Conservation (phyloP, 1,140 invertebrate species). For the Eumeta japonica region DNA sequence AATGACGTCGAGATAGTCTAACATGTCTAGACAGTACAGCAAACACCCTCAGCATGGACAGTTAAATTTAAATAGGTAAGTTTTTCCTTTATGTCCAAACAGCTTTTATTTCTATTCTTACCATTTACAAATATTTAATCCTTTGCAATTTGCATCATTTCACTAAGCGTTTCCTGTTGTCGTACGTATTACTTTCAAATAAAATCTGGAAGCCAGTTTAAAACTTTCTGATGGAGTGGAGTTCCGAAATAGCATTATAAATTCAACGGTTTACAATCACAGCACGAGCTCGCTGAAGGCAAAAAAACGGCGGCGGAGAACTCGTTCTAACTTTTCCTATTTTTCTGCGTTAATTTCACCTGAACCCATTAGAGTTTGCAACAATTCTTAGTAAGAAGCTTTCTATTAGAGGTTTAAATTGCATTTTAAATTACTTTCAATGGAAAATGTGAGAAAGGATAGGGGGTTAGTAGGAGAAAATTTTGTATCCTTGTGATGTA, state of each 20-base stretch:
- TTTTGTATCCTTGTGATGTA: no score
- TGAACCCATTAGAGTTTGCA: conserved; percentile 56
- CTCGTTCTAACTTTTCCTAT: conserved; percentile 58
- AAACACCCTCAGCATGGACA: no score
- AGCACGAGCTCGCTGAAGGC: conserved; percentile 40
- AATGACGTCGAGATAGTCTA: no score
- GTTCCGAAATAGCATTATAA: conserved; percentile 57
- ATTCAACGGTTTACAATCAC: conserved; percentile 57
- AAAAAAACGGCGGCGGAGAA: conserved; percentile 48
- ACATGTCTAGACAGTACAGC: no score
- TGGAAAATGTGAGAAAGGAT: background rate
- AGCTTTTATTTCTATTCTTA: no score
- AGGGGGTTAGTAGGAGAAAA: no score
- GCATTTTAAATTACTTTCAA: background rate
- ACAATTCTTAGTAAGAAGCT: conserved; percentile 54
- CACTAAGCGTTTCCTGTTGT: no score
- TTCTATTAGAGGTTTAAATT: conserved; percentile 35
- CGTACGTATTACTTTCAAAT: conserved; percentile 39
- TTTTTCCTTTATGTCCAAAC: no score
- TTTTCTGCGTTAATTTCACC: conserved; percentile 58
- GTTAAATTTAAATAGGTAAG: no score
- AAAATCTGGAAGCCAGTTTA: conserved; percentile 46
- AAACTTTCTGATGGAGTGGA: conserved; percentile 51
- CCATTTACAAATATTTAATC: no score
- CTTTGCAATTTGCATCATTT: no score